phyloP scores from a whole-genome alignment of 2,797 vertebrate species.

The Streptopelia turtur region DNA sequence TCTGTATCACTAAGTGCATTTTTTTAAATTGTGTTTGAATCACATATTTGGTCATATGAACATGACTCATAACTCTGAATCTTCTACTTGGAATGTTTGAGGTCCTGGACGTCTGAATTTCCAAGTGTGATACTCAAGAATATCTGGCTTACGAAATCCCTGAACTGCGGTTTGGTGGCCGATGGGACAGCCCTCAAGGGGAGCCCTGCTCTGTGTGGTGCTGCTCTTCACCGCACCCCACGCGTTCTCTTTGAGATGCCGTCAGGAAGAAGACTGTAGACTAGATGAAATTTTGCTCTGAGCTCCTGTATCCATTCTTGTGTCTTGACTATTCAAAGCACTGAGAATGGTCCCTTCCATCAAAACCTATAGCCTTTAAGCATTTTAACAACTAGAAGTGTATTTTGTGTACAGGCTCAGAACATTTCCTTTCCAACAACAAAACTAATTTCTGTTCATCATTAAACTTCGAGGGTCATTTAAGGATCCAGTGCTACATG shows the following conservation, averaged over 20 bases:
- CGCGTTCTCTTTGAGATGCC: neutral
- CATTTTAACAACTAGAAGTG: neutral
- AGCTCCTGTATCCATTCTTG: neutral
- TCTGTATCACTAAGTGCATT: neutral
- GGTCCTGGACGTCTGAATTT: neutral
- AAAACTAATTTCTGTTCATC: neutral
- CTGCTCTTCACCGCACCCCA: neutral
- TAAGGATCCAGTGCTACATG: neutral
- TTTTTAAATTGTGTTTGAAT: neutral
- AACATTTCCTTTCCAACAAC: neutral
- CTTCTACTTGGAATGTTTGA: neutral
- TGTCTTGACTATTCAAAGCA: neutral
- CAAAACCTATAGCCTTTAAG: neutral
- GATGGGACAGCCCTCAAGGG: neutral
- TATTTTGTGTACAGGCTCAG: neutral
- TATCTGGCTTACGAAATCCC: neutral
- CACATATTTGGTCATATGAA: slow-evolving; percentile 21
- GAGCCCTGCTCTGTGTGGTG: neutral
- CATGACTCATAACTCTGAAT: slow-evolving; percentile 24
- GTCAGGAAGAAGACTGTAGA: neutral
- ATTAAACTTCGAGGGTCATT: neutral
- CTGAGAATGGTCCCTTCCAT: neutral
- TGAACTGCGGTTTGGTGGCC: neutral
- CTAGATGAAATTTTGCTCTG: neutral
- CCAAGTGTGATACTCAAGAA: neutral